Percentiles rank a stretch among this genome's conserved stretches.
phyloP scores from a whole-genome alignment of 1,140 invertebrate genomes.

The Parasteatoda tepidariorum region DNA sequence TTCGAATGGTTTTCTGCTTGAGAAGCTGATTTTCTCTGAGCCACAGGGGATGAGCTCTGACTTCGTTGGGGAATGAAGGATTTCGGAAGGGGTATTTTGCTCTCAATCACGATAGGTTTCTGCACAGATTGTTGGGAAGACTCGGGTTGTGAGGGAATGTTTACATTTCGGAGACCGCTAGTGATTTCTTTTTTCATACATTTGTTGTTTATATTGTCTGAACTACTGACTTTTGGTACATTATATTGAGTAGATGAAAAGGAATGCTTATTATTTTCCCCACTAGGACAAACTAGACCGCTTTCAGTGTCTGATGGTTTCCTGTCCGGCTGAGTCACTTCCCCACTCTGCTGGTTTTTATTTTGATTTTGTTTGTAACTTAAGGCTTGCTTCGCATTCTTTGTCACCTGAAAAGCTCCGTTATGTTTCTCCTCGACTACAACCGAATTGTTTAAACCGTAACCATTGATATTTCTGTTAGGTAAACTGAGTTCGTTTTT shows the following conservation, averaged over 20 bases:
- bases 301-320: not conserved
- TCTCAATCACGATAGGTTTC: conserved; percentile 3
- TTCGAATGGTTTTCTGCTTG: not conserved
- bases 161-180: not conserved
- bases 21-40: not conserved
- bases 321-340: not conserved
- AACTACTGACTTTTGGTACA: not conserved
- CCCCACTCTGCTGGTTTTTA: not conserved
- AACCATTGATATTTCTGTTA: not conserved
- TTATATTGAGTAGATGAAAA: not conserved
- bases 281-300: not conserved
- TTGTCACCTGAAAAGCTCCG: conserved; percentile 49
- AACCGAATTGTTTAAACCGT: not conserved
- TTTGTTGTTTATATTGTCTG: not conserved
- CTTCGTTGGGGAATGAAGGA: conserved; percentile 7
- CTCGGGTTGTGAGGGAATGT: not conserved
- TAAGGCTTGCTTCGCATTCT: conserved; percentile 22
- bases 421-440: conserved; percentile 54
- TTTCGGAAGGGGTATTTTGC: conserved; percentile 42
- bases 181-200: not conserved
- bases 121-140: not conserved
- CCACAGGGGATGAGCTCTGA: conserved; percentile 42
- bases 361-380: conserved; percentile 4
- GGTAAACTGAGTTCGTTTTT: conserved; percentile 26
- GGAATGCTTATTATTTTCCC: not conserved